These are phyloP conservation scores for Platichthys stellatus DNA, from an alignment of 2,113 vertebrate species.

Conservation along the genomic window DNA sequence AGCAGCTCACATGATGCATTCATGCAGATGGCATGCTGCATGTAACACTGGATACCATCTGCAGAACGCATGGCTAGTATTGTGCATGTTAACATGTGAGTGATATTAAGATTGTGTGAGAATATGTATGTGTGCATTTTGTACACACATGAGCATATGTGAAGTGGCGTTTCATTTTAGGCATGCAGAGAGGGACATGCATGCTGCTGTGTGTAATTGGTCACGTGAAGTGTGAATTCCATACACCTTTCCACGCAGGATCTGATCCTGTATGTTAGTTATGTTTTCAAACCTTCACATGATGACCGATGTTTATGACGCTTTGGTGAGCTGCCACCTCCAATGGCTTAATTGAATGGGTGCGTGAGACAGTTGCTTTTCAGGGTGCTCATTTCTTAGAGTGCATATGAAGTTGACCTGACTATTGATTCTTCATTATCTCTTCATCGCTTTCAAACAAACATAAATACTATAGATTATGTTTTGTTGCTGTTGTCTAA, in stretches of 20 bases:
- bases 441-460: neutral
- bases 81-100: slow-evolving; percentile 21
- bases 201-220: neutral
- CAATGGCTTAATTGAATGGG: neutral
- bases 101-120: neutral
- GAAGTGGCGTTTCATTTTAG: slow-evolving; percentile 2
- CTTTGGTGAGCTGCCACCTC: neutral
- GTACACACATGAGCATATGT: neutral
- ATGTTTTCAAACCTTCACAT: slow-evolving; percentile 33
- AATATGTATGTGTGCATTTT: neutral
- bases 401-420: neutral
- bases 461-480: neutral
- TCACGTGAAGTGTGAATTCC: slow-evolving; percentile 10
- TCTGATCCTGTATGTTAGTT: slow-evolving; percentile 37
- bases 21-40: slow-evolving; percentile 18
- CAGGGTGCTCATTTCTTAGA: neutral
- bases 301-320: slow-evolving; percentile 5
- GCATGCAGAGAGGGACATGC: neutral
- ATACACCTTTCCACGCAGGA: neutral
- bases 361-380: neutral
- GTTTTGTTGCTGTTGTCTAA: neutral
- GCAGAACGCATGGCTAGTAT: neutral
- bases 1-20: slow-evolving; percentile 16
- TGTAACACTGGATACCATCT: slow-evolving; percentile 28
- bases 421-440: neutral